A percentile compares a stretch with the other conserved stretches of the same genome.
phyloP scores from a whole-genome alignment of 1,140 invertebrate species.

The Aphelenchoides besseyi region DNA sequence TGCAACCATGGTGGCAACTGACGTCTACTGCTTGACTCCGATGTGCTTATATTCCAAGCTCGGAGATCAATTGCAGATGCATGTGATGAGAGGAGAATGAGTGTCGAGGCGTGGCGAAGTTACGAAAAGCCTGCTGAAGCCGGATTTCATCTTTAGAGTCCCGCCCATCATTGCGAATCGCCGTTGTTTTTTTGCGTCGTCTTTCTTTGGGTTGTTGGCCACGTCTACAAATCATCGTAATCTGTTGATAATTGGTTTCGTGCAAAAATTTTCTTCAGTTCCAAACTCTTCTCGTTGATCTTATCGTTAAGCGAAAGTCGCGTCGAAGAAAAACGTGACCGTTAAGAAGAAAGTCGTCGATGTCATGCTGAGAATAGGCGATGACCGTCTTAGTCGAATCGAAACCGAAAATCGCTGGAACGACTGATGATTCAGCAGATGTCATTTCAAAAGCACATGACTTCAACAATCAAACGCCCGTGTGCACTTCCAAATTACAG shows the following conservation, averaged over 20 bases:
- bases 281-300: too few species aligned
- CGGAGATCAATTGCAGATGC: neutral
- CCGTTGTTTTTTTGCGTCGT: neutral
- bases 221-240: too few species aligned
- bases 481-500: too few species aligned
- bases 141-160: too few species aligned
- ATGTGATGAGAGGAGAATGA: neutral
- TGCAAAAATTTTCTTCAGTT: too few species aligned
- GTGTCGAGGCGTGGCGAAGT: neutral
- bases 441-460: too few species aligned
- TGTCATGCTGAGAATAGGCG: neutral
- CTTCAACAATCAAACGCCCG: too few species aligned
- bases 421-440: neutral
- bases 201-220: too few species aligned
- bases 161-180: neutral
- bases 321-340: neutral
- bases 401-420: neutral
- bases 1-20: neutral
- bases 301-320: too few species aligned
- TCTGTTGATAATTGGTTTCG: constrained; percentile 1
- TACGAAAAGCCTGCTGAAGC: neutral
- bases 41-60: neutral
- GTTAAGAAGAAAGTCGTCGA: neutral
- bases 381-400: too few species aligned
- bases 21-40: too few species aligned